phyloP scores from a whole-genome alignment of 2,888 invertebrate genomes.

The Apoda limacodes region DNA sequence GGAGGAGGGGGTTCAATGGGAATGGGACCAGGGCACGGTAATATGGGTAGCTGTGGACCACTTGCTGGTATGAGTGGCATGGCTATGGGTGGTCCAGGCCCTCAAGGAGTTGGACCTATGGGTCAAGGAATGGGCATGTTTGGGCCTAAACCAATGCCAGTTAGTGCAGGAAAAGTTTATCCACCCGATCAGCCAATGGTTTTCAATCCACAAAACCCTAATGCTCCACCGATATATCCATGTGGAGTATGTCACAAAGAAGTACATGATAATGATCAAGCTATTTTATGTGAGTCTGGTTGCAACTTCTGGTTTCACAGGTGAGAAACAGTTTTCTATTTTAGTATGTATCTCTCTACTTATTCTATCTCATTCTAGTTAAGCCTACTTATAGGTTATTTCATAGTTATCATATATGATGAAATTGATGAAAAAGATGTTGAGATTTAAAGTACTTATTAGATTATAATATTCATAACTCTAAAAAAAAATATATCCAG shows the following conservation, averaged over 20 bases:
- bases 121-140: conserved; percentile 72
- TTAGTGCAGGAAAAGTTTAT: conserved; percentile 92
- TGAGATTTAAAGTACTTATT: no score
- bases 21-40: conserved; percentile 60
- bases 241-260: conserved; percentile 98
- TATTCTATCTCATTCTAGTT: no score
- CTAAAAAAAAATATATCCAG: no score
- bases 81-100: conserved; percentile 65
- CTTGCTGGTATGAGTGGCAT: conserved; percentile 65
- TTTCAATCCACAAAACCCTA: conserved; percentile 97
- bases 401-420: no score
- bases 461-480: no score
- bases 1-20: conserved; percentile 58
- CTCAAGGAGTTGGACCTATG: conserved; percentile 69
- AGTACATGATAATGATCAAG: conserved; percentile 98
- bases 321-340: conserved; percentile 56
- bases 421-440: no score
- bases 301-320: conserved; percentile 99
- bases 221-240: conserved; percentile 97
- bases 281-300: conserved; percentile 96
- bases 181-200: conserved; percentile 97
- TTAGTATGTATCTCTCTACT: no score
- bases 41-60: conserved; percentile 62
- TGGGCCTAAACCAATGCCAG: conserved; percentile 91
- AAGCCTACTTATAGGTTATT: no score